Conservation (phyloP, 2,888 invertebrate species). For the Choreutis nemorana region DNA sequence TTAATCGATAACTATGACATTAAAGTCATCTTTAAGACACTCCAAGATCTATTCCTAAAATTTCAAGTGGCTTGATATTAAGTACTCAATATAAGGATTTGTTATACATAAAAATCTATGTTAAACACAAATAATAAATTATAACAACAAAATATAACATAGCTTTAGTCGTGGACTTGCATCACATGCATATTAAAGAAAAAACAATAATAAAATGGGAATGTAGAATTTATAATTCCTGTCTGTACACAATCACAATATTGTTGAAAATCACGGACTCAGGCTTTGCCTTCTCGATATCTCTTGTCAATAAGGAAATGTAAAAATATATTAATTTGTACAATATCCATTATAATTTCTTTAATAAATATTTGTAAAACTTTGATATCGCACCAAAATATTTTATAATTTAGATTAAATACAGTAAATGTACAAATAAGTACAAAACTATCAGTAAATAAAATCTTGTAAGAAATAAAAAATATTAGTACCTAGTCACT, state of each 20-base stretch:
- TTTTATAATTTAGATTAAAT: conserved; percentile 41
- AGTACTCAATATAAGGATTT: too few relatives aligned
- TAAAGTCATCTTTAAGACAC: too few relatives aligned
- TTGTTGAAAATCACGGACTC: conserved; percentile 54
- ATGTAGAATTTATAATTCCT: conserved; percentile 63
- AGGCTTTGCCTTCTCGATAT: conserved; percentile 57
- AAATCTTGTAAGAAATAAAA: conserved; percentile 14
- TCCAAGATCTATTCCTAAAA: too few relatives aligned
- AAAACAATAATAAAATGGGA: conserved; percentile 48
- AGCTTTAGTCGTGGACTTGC: conserved; percentile 58
- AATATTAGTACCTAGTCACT: conserved; percentile 29
- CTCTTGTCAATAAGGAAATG: conserved; percentile 57
- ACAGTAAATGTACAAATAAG: conserved; percentile 43
- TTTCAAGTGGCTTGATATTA: too few relatives aligned
- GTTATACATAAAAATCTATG: background rate
- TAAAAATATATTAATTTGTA: conserved; percentile 67
- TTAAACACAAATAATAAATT: conserved; percentile 23
- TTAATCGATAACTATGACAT: too few relatives aligned
- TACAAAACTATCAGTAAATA: conserved; percentile 33
- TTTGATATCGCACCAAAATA: conserved; percentile 64
- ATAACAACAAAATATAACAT: conserved; percentile 19
- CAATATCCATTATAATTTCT: conserved; percentile 49
- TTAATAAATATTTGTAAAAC: conserved; percentile 61
- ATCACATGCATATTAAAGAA: conserved; percentile 51
- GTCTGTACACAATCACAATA: conserved; percentile 59